Conservation (phyloP, 2,113 vertebrate genomes). For the Festucalex cinctus region DNA sequence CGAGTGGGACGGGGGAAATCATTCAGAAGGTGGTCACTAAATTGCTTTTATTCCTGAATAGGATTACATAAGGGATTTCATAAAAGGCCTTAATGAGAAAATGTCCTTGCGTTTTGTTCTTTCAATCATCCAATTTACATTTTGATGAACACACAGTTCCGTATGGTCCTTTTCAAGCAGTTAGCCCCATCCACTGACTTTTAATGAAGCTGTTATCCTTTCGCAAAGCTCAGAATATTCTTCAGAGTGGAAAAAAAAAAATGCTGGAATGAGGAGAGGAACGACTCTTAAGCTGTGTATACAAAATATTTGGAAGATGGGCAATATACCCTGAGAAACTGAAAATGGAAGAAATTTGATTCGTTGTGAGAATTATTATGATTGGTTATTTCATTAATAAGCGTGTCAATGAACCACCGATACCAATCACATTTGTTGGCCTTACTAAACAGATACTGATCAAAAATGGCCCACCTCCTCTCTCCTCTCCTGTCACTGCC, state of each 20-base stretch:
- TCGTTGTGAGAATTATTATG: neutral
- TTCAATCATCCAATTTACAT: conserved; percentile 52
- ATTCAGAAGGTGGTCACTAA: conserved; percentile 12
- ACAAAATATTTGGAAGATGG: neutral
- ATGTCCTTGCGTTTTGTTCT: conserved; percentile 33
- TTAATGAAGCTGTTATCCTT: conserved; percentile 66
- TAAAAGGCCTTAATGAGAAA: conserved; percentile 52
- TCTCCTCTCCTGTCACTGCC: conserved; percentile 20
- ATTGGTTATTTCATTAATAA: too few species aligned
- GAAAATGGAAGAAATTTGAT: neutral
- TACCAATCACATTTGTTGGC: too few species aligned
- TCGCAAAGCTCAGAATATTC: conserved; percentile 42
- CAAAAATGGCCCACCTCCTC: conserved; percentile 9
- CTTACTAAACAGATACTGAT: neutral
- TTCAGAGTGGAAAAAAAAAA: conserved; percentile 30
- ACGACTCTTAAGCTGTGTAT: conserved; percentile 7
- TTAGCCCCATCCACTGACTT: conserved; percentile 51
- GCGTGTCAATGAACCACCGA: too few species aligned
- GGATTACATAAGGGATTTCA: conserved; percentile 33
- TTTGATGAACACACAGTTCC: conserved; percentile 48
- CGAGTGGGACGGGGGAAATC: conserved; percentile 22
- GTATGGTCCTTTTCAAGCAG: conserved; percentile 39
- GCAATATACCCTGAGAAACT: neutral
- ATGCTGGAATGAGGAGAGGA: conserved; percentile 47
- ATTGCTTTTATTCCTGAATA: conserved; percentile 40